phyloP scores from a whole-genome alignment of 2,797 vertebrate species.

The Diglossa cyanea region DNA sequence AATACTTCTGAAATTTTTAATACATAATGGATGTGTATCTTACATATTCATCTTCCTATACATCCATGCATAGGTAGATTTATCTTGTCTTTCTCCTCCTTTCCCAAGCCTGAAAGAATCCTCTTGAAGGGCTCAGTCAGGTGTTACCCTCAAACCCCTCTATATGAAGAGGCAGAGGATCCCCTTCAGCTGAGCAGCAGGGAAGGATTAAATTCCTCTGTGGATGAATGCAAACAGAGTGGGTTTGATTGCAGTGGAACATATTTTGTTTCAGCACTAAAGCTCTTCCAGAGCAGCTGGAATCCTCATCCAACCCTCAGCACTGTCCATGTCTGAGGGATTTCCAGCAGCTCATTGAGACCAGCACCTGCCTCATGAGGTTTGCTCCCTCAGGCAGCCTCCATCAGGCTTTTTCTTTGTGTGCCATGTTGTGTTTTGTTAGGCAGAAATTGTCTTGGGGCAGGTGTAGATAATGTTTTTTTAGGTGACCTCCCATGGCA shows the following conservation, averaged over 20 bases:
- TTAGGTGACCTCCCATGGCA: not conserved
- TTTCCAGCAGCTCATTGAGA: not conserved
- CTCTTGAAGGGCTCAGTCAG: not conserved
- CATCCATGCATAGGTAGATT: not conserved
- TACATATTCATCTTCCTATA: not conserved
- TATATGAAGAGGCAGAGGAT: not conserved
- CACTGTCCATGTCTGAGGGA: not conserved
- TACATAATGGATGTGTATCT: not conserved
- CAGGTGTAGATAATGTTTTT: not conserved
- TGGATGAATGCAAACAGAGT: not conserved
- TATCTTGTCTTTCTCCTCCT: not conserved
- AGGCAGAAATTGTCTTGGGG: not conserved
- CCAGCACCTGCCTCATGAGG: not conserved
- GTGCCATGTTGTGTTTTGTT: not conserved
- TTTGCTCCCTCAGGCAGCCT: not conserved
- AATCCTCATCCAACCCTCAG: not conserved
- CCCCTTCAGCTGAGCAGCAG: not conserved
- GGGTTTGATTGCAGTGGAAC: not conserved
- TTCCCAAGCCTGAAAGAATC: not conserved
- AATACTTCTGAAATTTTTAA: not conserved
- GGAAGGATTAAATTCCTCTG: not conserved
- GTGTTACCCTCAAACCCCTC: not conserved
- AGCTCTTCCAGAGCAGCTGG: not conserved
- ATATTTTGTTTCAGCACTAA: not conserved
- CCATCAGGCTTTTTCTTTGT: not conserved